Base-by-base conservation (phyloP, 2,113 vertebrate species). In the Phoxinus phoxinus region DNA sequence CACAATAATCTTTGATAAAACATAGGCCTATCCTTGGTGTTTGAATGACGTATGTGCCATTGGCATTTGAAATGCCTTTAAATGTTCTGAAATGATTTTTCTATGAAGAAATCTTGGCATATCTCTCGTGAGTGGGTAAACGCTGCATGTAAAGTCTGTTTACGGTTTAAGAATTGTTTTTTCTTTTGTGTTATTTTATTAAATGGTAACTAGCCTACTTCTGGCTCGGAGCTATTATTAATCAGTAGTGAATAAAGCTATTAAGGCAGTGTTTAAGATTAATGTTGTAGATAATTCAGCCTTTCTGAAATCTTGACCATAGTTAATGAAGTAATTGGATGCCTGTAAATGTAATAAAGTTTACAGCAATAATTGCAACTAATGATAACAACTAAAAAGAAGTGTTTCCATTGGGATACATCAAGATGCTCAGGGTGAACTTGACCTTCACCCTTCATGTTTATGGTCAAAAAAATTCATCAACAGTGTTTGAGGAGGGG, bases 1-100 rank as follows among this genome's bases (percentile, higher is more conserved):
- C 78, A 63, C 58, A 80, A 63, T 11, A 2, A 80, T 80, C 63
- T 80, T 27, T 81, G 76, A 79, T 41, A 59, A 79, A 78, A 79
- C 53, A 61, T 79, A 76, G 41, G 41, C 41, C 41, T 9, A 41
- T 2, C 10, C 19, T 41, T 17, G 12, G 30, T 41, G 48, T 58
- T 75, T 75, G 41, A 75, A 75, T 75, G n/a, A 51, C 46, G n/a
- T 75, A 19, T 75, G 8, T 75, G 46, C 73, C 25, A 30, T 51
- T 27, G 73, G 73, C n/a, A 9, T 79, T 25, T 58, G 21, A 12
- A 72, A 44, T 41, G 21, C 10, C 25, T 30, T 75, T 51, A 9
- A 75, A 41, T 21, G 2, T 37, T 51, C 13, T 46, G 72, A 74
- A 48, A 25, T 30, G 1, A 51, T 4, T 53, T 76, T 27, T 76